Evolutionary conservation across 2,113 vertebrate genomes (phyloP).

Genomic region (Benitochromis conjunctus): DNA sequence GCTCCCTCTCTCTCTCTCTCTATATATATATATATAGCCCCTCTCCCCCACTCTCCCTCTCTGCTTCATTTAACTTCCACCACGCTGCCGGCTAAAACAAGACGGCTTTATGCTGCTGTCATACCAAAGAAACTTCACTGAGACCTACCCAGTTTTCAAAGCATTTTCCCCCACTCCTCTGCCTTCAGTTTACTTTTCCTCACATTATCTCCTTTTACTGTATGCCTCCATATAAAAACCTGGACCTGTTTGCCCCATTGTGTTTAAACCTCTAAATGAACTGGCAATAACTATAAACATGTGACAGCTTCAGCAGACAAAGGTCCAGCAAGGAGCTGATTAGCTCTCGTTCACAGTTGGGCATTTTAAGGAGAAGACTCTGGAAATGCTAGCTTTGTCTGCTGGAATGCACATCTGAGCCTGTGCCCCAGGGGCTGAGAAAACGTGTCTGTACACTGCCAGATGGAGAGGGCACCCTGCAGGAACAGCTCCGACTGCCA

Average conservation of each 20-base stretch:
- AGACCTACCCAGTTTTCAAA: slow-evolving; percentile 44
- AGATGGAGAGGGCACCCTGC: slow-evolving; percentile 63
- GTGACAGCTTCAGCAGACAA: background rate
- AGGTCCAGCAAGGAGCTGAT: slow-evolving; percentile 16
- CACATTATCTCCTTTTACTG: background rate
- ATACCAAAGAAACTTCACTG: slow-evolving; percentile 58
- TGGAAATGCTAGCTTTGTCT: slow-evolving; percentile 73
- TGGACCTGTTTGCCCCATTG: background rate
- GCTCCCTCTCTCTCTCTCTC: background rate
- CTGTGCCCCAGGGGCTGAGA: slow-evolving; percentile 68
- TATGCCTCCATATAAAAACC: background rate
- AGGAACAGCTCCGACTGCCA: slow-evolving; percentile 51
- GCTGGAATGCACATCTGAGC: slow-evolving; percentile 77
- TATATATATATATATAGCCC: background rate
- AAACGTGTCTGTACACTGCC: slow-evolving; percentile 78
- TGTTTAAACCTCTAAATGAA: background rate
- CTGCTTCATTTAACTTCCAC: slow-evolving; percentile 37
- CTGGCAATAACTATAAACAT: background rate
- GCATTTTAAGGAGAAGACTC: slow-evolving; percentile 41
- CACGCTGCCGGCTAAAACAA: slow-evolving; percentile 69
- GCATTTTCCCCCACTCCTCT: background rate
- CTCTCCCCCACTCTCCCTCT: slow-evolving; percentile 15
- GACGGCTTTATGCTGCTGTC: slow-evolving; percentile 72
- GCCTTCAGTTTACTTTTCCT: background rate
- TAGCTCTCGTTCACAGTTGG: slow-evolving; percentile 11